phyloP scores from a whole-genome alignment of 2,797 vertebrate genomes.

The Macrochelys suwanniensis region DNA sequence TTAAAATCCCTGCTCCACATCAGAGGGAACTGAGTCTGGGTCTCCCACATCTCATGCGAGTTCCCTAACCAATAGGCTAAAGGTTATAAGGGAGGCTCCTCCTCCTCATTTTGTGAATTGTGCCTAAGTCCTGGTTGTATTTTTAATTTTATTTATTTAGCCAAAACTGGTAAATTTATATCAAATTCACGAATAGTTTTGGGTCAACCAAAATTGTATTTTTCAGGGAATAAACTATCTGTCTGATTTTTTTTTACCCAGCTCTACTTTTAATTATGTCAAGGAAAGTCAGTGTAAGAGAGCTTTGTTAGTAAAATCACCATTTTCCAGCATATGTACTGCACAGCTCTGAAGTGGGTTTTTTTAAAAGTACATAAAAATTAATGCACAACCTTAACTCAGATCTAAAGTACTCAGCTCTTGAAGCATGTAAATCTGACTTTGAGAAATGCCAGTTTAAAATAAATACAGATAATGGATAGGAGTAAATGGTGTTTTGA shows the following conservation, averaged over 20 bases:
- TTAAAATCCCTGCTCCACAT: too few species aligned
- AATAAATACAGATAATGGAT: not conserved
- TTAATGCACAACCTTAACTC: not conserved
- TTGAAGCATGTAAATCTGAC: not conserved
- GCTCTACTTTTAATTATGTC: not conserved
- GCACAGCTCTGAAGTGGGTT: not conserved
- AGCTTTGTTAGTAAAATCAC: not conserved
- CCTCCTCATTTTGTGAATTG: not conserved
- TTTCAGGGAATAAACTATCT: not conserved
- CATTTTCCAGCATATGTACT: not conserved
- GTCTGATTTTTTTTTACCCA: not conserved
- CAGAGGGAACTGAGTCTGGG: too few species aligned
- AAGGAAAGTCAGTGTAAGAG: not conserved
- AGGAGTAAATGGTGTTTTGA: not conserved
- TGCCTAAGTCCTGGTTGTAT: not conserved
- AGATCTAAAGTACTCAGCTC: not conserved
- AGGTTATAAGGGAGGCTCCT: not conserved
- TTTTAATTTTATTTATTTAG: not conserved
- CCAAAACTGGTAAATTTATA: not conserved
- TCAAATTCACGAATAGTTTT: not conserved
- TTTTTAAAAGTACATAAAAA: not conserved
- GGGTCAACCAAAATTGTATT: not conserved
- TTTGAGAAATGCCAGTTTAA: not conserved
- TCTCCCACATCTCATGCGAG: too few species aligned
- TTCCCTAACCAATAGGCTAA: too few species aligned